phyloP scores from a whole-genome alignment of 2,797 vertebrate species.

The Gymnoscopelus braueri region DNA sequence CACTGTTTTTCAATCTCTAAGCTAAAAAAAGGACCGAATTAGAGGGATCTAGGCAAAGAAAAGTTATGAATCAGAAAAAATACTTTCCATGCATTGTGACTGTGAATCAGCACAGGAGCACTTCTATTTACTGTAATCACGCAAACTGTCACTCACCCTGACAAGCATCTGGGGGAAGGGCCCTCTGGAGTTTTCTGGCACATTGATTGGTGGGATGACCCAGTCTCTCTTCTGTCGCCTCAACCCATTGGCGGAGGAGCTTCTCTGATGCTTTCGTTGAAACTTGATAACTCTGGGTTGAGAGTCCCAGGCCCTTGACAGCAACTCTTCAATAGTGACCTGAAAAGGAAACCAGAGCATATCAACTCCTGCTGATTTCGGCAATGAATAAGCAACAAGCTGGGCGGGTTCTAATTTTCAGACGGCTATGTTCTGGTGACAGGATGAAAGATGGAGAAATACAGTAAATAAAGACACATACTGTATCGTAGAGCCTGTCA shows the following conservation, averaged over 20 bases:
- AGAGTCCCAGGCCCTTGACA: constrained; percentile 75
- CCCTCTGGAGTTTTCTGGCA: constrained; percentile 95
- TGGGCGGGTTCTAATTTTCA: constrained; percentile 27
- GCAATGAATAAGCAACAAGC: constrained; percentile 17
- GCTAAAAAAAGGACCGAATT: neutral
- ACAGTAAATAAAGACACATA: constrained; percentile 15
- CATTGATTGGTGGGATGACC: constrained; percentile 99
- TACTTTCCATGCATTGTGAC: constrained; percentile 11
- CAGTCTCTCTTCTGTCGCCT: constrained; percentile 96
- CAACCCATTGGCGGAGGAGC: constrained; percentile 80
- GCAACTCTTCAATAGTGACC: constrained; percentile 80
- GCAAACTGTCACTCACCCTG: constrained; percentile 85
- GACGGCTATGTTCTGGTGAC: constrained; percentile 24
- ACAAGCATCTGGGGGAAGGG: constrained; percentile 98
- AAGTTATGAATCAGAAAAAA: constrained; percentile 14
- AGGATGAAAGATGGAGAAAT: constrained; percentile 42
- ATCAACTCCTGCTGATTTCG: constrained; percentile 13
- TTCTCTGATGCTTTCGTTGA: constrained; percentile 85
- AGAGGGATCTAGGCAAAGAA: constrained; percentile 4
- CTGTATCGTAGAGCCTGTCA: constrained; percentile 5
- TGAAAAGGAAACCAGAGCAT: constrained; percentile 58
- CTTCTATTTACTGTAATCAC: constrained; percentile 27
- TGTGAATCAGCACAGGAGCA: neutral
- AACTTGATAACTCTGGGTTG: constrained; percentile 85
- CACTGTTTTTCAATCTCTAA: constrained; percentile 10